These are phyloP conservation scores for Polyommatus icarus DNA, from an alignment of 2,888 invertebrate species.

Conservation along the genomic window DNA sequence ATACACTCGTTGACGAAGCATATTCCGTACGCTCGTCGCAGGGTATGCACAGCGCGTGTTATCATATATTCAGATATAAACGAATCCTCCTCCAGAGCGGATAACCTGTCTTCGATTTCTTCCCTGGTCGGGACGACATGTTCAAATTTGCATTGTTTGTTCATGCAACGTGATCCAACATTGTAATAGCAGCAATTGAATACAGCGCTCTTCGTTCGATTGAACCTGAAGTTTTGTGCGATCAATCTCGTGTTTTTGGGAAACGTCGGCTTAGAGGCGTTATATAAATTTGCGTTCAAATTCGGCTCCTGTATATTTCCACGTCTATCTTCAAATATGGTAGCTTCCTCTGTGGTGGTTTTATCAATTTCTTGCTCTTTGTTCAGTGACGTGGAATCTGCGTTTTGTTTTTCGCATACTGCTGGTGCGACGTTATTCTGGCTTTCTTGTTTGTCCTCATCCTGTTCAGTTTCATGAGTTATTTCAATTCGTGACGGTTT, in stretches of 20 bases:
- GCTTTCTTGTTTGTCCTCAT: background rate
- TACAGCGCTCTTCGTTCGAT: conserved; percentile 43
- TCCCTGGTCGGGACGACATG: conserved; percentile 45
- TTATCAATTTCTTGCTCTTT: conserved; percentile 43
- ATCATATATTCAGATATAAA: conserved; percentile 58
- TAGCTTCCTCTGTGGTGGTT: conserved; percentile 10
- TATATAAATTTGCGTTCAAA: conserved; percentile 16
- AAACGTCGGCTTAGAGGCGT: background rate
- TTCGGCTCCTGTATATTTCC: background rate
- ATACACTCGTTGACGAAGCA: conserved; percentile 54
- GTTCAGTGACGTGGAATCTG: conserved; percentile 58
- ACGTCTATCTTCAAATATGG: conserved; percentile 34
- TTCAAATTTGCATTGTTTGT: conserved; percentile 47
- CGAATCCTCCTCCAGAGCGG: conserved; percentile 43
- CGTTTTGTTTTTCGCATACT: conserved; percentile 59
- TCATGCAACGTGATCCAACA: conserved; percentile 51
- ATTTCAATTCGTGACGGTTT: conserved; percentile 50
- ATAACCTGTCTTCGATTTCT: conserved; percentile 39
- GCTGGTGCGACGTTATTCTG: conserved; percentile 38
- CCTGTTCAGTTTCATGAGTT: conserved; percentile 30
- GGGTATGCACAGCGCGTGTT: conserved; percentile 42
- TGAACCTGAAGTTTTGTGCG: conserved; percentile 39
- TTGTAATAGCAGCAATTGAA: conserved; percentile 59
- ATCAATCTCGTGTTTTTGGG: conserved; percentile 39
- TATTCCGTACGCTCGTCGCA: conserved; percentile 51